Evolutionary conservation across 2,113 vertebrate species (phyloP).

Genomic region (Psittacula cyanocephala): DNA sequence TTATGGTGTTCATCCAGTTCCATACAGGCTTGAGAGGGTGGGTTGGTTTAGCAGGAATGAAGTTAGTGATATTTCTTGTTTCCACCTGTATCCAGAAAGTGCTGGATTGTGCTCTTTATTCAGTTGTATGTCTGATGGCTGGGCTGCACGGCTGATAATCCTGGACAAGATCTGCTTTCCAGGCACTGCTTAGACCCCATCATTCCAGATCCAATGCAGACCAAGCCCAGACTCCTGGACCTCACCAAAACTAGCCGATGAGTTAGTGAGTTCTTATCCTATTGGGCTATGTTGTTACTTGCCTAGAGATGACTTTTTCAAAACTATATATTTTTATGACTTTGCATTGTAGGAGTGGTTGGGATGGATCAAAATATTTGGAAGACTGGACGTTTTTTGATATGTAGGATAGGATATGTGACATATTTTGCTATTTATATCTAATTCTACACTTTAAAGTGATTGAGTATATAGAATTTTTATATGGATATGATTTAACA

Average conservation of each 20-base stretch:
- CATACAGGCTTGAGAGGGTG: accelerated
- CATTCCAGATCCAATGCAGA: accelerated
- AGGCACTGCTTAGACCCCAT: neutral
- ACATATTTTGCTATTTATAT: neutral
- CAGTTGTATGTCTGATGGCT: neutral
- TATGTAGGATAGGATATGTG: neutral
- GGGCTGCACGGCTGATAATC: neutral
- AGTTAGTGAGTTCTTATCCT: neutral
- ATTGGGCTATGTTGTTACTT: neutral
- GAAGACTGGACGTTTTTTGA: neutral
- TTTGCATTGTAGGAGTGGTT: neutral
- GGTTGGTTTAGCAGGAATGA: neutral
- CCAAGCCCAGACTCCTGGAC: accelerated
- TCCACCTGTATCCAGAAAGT: neutral
- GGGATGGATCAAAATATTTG: neutral
- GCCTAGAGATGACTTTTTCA: neutral
- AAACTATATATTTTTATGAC: neutral
- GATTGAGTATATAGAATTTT: neutral
- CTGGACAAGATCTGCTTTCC: neutral
- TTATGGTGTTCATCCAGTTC: neutral
- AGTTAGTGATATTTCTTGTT: neutral
- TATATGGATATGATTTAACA: neutral
- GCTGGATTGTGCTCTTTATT: neutral
- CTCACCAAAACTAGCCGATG: accelerated
- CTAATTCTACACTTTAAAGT: neutral